Evolutionary conservation across 2,797 vertebrate species (phyloP).

Genomic region (Pampus argenteus): DNA sequence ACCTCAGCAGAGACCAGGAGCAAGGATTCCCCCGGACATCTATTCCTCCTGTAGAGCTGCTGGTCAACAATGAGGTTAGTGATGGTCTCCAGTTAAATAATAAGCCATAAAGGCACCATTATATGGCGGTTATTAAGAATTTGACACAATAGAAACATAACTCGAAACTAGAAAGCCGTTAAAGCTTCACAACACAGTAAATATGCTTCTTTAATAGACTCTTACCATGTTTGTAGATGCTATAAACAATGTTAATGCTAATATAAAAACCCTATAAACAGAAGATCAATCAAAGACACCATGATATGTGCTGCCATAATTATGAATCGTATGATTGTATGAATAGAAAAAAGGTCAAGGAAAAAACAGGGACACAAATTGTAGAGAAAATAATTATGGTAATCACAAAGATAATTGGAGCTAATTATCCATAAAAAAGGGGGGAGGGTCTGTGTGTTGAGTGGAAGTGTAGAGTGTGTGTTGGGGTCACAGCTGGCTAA

Average conservation of each 20-base stretch:
- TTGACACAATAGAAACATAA: neutral
- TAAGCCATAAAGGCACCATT: neutral
- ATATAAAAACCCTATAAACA: neutral
- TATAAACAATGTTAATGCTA: neutral
- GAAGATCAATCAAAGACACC: neutral
- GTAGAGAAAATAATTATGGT: neutral
- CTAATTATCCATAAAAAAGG: neutral
- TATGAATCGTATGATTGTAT: neutral
- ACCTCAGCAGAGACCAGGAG: constrained; percentile 77
- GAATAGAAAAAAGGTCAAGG: neutral
- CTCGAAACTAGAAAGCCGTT: neutral
- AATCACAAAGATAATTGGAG: constrained; percentile 2
- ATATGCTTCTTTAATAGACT: neutral
- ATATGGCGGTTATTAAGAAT: neutral
- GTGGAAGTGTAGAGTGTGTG: neutral
- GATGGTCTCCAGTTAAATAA: neutral
- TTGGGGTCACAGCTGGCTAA: constrained; percentile 30
- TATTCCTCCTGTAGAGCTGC: constrained; percentile 72
- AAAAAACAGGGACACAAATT: neutral
- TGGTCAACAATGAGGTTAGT: constrained; percentile 83
- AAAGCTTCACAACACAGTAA: no score
- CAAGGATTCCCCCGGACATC: constrained; percentile 66
- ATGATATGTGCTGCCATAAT: neutral
- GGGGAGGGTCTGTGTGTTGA: neutral
- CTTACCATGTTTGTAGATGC: neutral